Evolutionary conservation across 2,888 invertebrate genomes (phyloP).

Genomic region (Sipha maydis): DNA sequence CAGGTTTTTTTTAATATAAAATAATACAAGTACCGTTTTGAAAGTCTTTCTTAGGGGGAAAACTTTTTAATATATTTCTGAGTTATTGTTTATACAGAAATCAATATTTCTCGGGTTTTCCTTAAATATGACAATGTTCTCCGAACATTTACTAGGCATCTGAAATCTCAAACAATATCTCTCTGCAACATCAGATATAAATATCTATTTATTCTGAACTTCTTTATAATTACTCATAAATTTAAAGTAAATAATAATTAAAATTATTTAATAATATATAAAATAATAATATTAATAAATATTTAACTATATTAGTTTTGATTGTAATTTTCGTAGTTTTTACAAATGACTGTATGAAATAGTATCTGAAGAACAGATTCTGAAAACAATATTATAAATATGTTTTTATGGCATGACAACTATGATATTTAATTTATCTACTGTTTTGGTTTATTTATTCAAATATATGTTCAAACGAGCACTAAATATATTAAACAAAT

Average conservation of each 20-base stretch:
- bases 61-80: constrained; percentile 60
- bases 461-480: neutral
- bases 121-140: constrained; percentile 25
- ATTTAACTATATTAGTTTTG: neutral
- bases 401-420: neutral
- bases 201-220: neutral
- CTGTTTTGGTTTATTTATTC: neutral
- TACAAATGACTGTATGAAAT: too few relatives aligned
- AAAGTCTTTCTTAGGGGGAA: constrained; percentile 47
- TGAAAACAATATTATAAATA: too few relatives aligned
- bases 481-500: neutral
- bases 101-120: constrained; percentile 53
- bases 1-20: constrained; percentile 59
- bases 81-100: constrained; percentile 61
- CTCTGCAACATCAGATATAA: too few relatives aligned
- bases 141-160: constrained; percentile 33
- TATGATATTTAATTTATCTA: too few relatives aligned
- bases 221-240: neutral
- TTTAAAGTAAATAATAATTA: too few relatives aligned
- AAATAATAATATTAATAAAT: too few relatives aligned
- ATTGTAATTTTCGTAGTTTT: neutral
- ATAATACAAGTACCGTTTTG: constrained; percentile 56
- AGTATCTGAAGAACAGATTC: too few relatives aligned
- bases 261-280: too few relatives aligned
- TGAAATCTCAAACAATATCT: neutral